Evolutionary conservation across 1,140 invertebrate species (phyloP).

Genomic region (Pachyrhynchus sulphureomaculatus): DNA sequence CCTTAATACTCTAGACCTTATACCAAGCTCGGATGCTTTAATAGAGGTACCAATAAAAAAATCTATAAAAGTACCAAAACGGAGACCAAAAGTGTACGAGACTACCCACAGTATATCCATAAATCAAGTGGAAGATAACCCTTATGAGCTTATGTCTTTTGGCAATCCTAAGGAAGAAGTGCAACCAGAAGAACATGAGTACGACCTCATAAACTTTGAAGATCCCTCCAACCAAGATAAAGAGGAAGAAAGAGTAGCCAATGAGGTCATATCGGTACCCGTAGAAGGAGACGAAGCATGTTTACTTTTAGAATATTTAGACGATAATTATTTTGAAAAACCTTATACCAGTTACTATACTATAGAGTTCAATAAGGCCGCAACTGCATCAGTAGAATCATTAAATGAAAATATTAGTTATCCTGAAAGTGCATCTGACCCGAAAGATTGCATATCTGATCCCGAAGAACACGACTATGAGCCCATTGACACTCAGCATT

Average conservation of each 20-base stretch:
- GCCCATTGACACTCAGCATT: slow-evolving; percentile 39
- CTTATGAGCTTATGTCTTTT: slow-evolving; percentile 35
- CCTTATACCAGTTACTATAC: slow-evolving; percentile 27
- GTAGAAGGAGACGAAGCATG: slow-evolving; percentile 39
- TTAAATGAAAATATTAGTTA: slow-evolving; percentile 28
- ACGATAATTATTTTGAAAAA: slow-evolving; percentile 34
- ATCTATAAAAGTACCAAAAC: slow-evolving; percentile 28
- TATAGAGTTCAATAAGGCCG: slow-evolving; percentile 29
- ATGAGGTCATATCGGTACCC: slow-evolving; percentile 36
- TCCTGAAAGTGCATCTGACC: slow-evolving; percentile 34
- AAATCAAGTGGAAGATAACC: slow-evolving; percentile 12
- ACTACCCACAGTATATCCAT: slow-evolving; percentile 33
- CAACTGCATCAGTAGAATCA: slow-evolving; percentile 39
- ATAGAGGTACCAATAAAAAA: slow-evolving; percentile 50
- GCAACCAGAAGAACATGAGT: slow-evolving; percentile 28
- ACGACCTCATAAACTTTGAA: slow-evolving; percentile 39
- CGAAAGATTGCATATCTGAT: slow-evolving; percentile 18
- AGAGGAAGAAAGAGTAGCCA: slow-evolving; percentile 19
- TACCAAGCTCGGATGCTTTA: slow-evolving; percentile 45
- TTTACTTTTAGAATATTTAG: slow-evolving; percentile 32
- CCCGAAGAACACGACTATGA: slow-evolving; percentile 42
- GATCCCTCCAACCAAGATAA: background rate
- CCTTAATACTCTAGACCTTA: slow-evolving; percentile 47
- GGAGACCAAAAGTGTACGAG: slow-evolving; percentile 30
- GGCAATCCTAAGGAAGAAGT: slow-evolving; percentile 5